These are phyloP conservation scores for Mastomys natalensis DNA, from an alignment of 2,113 vertebrate species.

Conservation along the genomic window DNA sequence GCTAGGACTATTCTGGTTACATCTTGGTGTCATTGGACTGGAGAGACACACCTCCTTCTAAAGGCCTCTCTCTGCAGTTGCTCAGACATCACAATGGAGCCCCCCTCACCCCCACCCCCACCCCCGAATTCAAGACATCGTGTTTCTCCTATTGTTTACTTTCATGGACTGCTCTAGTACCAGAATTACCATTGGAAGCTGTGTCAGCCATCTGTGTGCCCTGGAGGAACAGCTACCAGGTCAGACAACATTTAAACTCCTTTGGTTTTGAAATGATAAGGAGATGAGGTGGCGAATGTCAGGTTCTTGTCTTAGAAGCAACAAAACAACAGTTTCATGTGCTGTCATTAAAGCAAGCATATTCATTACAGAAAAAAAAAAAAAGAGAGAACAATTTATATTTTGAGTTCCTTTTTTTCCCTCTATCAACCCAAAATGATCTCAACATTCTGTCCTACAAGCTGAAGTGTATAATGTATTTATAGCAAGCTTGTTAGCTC, in stretches of 20 bases:
- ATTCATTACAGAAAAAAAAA: constrained; percentile 40
- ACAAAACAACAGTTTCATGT: neutral
- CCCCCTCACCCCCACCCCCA: too few species aligned
- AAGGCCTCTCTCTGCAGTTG: neutral
- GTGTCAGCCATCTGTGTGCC: constrained; percentile 32
- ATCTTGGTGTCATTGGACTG: neutral
- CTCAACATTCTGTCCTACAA: constrained; percentile 11
- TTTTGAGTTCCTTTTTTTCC: constrained; percentile 8
- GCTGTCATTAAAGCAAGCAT: constrained; percentile 8
- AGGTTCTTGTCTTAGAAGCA: constrained; percentile 50
- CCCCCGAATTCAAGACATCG: neutral
- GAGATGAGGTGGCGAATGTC: constrained; percentile 10
- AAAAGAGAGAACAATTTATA: constrained; percentile 8
- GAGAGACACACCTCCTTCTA: neutral
- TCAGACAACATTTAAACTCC: constrained; percentile 15
- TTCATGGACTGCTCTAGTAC: neutral
- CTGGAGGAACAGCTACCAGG: neutral
- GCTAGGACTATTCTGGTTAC: neutral
- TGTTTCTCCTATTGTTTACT: neutral
- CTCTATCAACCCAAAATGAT: constrained; percentile 23
- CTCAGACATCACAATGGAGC: neutral
- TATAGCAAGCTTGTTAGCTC: constrained; percentile 11
- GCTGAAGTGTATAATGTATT: constrained; percentile 29
- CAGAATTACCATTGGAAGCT: neutral
- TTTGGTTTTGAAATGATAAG: constrained; percentile 18